A percentile compares a stretch with the other conserved stretches of the same genome.
Conservation (phyloP, 2,888 invertebrate species). For the Cacoxenus indagator region DNA sequence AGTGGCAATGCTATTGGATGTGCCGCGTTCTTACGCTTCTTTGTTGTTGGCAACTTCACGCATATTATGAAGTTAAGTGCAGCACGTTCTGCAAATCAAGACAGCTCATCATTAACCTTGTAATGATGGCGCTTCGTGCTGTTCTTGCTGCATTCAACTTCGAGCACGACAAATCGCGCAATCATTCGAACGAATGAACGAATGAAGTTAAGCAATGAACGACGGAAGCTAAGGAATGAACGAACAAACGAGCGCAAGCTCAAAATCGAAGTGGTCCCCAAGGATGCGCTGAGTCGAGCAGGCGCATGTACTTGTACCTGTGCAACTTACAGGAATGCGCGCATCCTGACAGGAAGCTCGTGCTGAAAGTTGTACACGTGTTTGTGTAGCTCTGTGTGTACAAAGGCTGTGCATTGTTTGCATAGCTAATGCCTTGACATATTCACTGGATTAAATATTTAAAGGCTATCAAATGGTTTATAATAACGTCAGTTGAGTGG, state of each 20-base stretch:
- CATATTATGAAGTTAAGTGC: conserved; percentile 11
- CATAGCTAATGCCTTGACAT: conserved; percentile 19
- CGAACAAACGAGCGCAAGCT: too few relatives aligned
- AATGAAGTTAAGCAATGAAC: neutral
- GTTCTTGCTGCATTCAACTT: neutral
- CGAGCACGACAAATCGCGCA: neutral
- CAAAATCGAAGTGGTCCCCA: conserved; percentile 14
- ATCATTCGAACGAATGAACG: neutral
- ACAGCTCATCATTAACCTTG: conserved; percentile 22
- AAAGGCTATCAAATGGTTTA: conserved; percentile 7
- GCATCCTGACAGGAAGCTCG: conserved; percentile 11
- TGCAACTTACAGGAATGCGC: neutral
- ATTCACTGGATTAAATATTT: conserved; percentile 18
- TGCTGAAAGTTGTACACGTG: conserved; percentile 8
- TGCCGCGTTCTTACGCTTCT: neutral
- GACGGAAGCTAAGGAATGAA: too few relatives aligned
- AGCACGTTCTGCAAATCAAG: conserved; percentile 21
- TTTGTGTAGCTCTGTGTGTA: neutral
- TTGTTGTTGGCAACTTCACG: neutral
- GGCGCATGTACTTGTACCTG: neutral
- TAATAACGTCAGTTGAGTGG: neutral
- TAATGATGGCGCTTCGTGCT: conserved; percentile 17
- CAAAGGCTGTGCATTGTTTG: conserved; percentile 23
- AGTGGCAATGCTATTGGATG: neutral
- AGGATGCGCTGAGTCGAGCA: neutral